Percentiles rank a stretch among this genome's conserved stretches.
Evolutionary conservation across 2,113 vertebrate genomes (phyloP).

Genomic region (Rhinogobius similis): DNA sequence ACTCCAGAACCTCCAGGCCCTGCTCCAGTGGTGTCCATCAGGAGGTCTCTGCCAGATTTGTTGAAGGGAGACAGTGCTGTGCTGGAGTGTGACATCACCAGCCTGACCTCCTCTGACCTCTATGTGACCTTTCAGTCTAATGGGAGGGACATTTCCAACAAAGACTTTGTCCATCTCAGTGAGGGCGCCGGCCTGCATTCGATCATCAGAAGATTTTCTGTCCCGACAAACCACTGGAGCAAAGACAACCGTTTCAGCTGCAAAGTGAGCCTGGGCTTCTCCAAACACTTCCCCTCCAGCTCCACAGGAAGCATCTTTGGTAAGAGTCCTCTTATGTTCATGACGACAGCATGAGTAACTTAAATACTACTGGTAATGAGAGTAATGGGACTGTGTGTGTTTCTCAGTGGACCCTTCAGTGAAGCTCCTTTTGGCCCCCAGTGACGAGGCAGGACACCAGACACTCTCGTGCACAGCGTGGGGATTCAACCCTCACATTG

Average conservation of each 20-base stretch:
- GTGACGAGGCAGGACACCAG: conserved; percentile 24
- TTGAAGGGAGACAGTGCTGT: conserved; percentile 22
- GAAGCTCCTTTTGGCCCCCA: conserved; percentile 46
- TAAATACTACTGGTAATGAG: neutral
- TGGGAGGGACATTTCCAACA: neutral
- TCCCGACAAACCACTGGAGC: conserved; percentile 9
- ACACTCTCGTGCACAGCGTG: conserved; percentile 57
- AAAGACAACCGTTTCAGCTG: neutral
- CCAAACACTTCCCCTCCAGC: neutral
- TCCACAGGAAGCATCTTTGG: neutral
- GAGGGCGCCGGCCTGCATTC: conserved; percentile 21
- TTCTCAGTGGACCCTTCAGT: conserved; percentile 55
- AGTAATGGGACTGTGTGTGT: neutral
- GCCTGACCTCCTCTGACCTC: conserved; percentile 47
- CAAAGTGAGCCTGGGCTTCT: conserved; percentile 4
- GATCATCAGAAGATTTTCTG: conserved; percentile 27
- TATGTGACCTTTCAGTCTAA: conserved; percentile 52
- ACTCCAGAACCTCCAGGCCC: conserved; percentile 24
- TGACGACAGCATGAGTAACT: neutral
- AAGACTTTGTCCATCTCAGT: conserved; percentile 38
- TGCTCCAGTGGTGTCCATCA: conserved; percentile 58
- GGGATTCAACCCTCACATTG: conserved; percentile 68
- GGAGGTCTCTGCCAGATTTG: conserved; percentile 50
- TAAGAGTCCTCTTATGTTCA: conserved; percentile 1
- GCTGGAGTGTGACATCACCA: conserved; percentile 59